Evolutionary conservation across 2,113 vertebrate species (phyloP), one percentile per base, ranked within the genome.

Genomic region (Patagioenas fasciata): DNA sequence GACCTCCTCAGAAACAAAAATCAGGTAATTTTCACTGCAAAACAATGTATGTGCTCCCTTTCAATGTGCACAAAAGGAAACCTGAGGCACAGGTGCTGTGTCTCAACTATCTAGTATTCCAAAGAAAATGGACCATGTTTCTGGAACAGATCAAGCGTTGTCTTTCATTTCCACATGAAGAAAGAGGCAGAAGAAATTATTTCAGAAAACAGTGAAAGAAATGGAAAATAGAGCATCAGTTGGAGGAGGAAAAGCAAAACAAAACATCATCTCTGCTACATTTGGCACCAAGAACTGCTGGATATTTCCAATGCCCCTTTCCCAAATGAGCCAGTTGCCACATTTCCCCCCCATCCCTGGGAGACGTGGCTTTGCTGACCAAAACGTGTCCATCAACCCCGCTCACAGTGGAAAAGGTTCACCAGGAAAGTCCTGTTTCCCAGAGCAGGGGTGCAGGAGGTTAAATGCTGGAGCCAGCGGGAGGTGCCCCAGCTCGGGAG

Each of bases 1-100:
- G 75, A 83, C 31, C 61, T 40, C 80, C 67, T 83, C 64, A n/a
- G 61, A 90, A 82, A 72, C 32, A 81, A 81, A 94, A 91, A 72
- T 26, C 3, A 1, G 32, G 67, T 54, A 1, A 81, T 87, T 94
- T 80, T 75, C 85, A 44, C 26, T 40, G 62, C 34, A 82, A 70
- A 88, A 31, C 58, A 92, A 42, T 7, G 0, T 4, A 15, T 19
- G 23, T 20, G 56, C 72, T 72, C 31, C 44, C 51, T 54, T 67
- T 48, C 69, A 48, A 8, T 42, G 14, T 53, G 50, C 42, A 54
- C 31, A 17, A 31, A 91, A 86, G 34, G 13, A 65, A 88, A 60
- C 19, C 25, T 15, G 26, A 44, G 48, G 24, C 69, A 64, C 64
- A 62, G 16, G 64, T 65, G 57, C 69, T 82, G 50, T 47, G 15